Conservation (phyloP, 2,113 vertebrate genomes). For the Leucosticte australis region DNA sequence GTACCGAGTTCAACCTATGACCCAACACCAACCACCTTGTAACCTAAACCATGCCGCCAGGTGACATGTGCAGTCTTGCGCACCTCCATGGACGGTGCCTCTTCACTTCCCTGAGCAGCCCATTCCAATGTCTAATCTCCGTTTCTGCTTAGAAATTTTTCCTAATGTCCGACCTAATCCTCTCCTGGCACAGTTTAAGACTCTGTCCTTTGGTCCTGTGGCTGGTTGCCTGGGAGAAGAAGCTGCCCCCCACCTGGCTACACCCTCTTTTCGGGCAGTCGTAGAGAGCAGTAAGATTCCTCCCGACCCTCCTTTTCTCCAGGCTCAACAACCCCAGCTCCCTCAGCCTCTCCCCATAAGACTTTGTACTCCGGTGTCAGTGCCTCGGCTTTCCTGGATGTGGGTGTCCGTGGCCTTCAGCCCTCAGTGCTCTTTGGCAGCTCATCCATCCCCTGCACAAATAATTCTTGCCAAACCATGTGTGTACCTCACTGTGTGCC, state of each 20-base stretch:
- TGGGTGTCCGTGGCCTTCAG: fast-evolving
- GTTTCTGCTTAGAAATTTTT: no score
- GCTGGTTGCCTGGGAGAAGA: background rate
- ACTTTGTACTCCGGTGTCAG: no score
- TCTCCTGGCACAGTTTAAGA: background rate
- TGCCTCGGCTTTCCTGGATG: fast-evolving
- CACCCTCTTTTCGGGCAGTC: background rate
- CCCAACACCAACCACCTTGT: background rate
- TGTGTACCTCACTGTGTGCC: fast-evolving
- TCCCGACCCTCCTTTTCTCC: background rate
- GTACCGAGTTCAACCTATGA: background rate
- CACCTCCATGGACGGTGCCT: background rate
- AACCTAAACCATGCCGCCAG: background rate
- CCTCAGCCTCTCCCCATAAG: background rate
- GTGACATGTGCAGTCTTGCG: background rate
- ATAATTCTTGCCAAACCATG: background rate
- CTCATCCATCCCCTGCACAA: fast-evolving
- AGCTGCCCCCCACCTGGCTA: no score
- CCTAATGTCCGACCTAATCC: background rate
- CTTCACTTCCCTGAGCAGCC: background rate
- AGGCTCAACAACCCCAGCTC: background rate
- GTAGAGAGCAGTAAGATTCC: background rate
- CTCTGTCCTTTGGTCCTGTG: background rate
- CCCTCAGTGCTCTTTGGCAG: fast-evolving
- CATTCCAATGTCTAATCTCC: background rate